Evolutionary conservation across 2,888 invertebrate genomes (phyloP), one percentile per base, ranked within the genome.

Genomic region (Polyommatus iphigenia): DNA sequence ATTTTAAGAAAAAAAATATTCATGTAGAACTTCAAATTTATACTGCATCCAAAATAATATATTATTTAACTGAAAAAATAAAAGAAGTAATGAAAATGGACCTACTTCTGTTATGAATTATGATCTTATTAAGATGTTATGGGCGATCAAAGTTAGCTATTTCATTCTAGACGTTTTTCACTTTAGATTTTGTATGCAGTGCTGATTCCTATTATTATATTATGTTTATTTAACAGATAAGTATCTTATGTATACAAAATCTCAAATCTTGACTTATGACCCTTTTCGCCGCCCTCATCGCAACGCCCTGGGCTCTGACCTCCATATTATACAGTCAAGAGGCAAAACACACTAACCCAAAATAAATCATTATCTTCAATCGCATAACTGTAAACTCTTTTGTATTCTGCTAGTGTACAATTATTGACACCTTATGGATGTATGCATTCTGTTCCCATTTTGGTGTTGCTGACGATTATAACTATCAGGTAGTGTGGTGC

Each of bases 341-440:
- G 72, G 36, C 72, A 46, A 73, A 73, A 24, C 73, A 73, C 6
- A 73, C 50, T 75, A 75, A 75, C 75, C 75, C 75, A 54, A 75
- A 75, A 75, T 75, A 54, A 50, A 41, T 41, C 13, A 73, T 73
- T 73, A 73, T 73, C 73, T 46, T 0, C 29, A 54, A 75, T 75
- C 75, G 54, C 24, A 54, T 75, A 75, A 75, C 75, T 54, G 75
- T 75, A 54, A 50, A 10, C 75, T 75, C 50, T 75, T 75, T 75
- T 75, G 75, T 75, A 75, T 75, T 75, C 75, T 18, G 24, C 20
- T 29, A 18, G 18, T 67, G 67, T 29, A 50, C 50, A 50, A 71
- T 18, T 54, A 71, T 18, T 54, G 13, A 41, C 41, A 41, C 20
- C 24, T 54, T 50, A 50, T 50, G 73, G 41, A 46, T 46, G 46